These are phyloP conservation scores for Mylabris phalerata DNA, from an alignment of 1,140 invertebrate species.

Conservation along the genomic window DNA sequence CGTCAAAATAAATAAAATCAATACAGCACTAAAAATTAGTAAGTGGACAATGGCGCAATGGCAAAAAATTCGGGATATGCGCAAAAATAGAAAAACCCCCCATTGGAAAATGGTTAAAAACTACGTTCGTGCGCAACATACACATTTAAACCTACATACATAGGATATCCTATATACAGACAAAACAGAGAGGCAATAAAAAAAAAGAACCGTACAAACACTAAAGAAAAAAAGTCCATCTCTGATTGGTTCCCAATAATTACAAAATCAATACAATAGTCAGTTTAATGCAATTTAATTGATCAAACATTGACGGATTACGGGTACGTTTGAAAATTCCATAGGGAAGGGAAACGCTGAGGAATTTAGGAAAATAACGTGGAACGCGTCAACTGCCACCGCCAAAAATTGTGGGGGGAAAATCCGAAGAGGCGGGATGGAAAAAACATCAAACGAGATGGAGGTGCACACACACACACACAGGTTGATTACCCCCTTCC, in stretches of 20 bases:
- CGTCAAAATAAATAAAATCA: constrained; percentile 39
- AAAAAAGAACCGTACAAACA: constrained; percentile 15
- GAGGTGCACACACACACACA: constrained; percentile 6
- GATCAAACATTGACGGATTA: constrained; percentile 34
- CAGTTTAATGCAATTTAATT: constrained; percentile 40
- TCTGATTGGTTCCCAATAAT: constrained; percentile 44
- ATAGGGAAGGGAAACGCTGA: no score
- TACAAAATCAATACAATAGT: constrained; percentile 42
- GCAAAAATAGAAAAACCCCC: constrained; percentile 40
- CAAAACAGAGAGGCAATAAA: not conserved
- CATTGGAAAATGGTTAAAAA: constrained; percentile 29
- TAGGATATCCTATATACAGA: not conserved
- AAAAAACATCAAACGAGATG: constrained; percentile 9
- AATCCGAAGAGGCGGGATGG: not conserved
- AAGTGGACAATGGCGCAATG: constrained; percentile 43
- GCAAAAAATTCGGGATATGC: constrained; percentile 42
- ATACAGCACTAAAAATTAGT: constrained; percentile 42
- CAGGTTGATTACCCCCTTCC: not conserved
- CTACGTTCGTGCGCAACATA: constrained; percentile 31
- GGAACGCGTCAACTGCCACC: no score
- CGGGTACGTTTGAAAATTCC: not conserved
- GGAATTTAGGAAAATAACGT: no score
- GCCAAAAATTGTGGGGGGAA: no score
- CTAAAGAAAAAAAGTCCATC: constrained; percentile 39
- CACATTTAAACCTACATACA: no score